A percentile compares a stretch with the other conserved stretches of the same genome.
Evolutionary conservation across 2,113 vertebrate genomes (phyloP).

Genomic region (Steatornis caripensis): DNA sequence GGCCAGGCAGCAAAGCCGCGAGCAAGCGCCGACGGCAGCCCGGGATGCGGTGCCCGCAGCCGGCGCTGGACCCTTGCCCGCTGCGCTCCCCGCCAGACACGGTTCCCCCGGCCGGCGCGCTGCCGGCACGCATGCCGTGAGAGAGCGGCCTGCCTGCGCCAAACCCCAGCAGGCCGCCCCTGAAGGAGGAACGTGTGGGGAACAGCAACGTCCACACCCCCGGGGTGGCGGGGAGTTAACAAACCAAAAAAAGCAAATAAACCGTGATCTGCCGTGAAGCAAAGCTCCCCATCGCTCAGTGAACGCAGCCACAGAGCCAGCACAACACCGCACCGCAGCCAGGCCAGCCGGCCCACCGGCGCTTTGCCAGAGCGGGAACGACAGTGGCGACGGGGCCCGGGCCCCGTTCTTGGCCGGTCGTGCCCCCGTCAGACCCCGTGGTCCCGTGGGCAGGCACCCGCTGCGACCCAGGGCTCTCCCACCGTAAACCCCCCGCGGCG

Average conservation of each 20-base stretch:
- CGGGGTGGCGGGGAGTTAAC: neutral
- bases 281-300: rapidly evolving
- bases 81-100: no score
- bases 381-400: rapidly evolving
- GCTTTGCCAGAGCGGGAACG: neutral
- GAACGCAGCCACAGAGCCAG: no score
- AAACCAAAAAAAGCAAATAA: neutral
- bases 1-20: no score
- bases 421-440: rapidly evolving
- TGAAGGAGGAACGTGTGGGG: neutral
- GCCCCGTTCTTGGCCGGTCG: neutral
- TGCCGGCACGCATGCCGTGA: neutral
- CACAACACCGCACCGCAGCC: neutral
- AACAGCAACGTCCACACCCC: neutral
- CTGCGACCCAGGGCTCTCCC: rapidly evolving
- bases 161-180: neutral
- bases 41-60: no score
- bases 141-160: neutral
- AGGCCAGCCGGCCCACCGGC: neutral
- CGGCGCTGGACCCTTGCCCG: neutral
- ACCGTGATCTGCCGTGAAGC: rapidly evolving
- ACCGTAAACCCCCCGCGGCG: neutral
- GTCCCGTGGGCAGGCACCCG: neutral
- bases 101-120: no score
- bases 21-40: neutral